A percentile compares a stretch with the other conserved stretches of the same genome.
Conservation (phyloP, 1,140 invertebrate species). For the Caenorhabditis inopinata region DNA sequence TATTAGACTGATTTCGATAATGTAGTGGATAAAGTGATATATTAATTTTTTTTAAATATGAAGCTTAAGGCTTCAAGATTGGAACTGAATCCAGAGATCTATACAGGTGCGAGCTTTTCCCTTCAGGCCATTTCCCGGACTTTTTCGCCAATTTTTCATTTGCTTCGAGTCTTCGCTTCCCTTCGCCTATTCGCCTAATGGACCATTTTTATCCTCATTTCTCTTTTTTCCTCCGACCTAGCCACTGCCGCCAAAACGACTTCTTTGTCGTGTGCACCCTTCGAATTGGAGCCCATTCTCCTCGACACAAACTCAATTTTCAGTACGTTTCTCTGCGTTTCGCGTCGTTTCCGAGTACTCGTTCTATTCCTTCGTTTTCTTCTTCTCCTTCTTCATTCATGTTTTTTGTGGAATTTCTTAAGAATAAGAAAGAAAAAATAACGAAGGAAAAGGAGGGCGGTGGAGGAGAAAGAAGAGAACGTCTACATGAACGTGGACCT, state of each 20-base stretch:
- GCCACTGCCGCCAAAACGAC: not conserved
- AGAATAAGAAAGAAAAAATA: not conserved
- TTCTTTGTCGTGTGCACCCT: not conserved
- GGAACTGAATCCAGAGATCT: too few species aligned
- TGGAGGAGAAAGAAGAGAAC: constrained; percentile 10
- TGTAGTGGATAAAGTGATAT: too few species aligned
- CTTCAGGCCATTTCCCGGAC: not conserved
- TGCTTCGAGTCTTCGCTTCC: not conserved
- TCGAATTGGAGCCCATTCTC: constrained; percentile 28
- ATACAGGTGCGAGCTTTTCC: too few species aligned
- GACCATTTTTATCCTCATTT: constrained; percentile 1
- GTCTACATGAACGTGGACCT: not conserved
- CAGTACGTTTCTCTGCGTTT: not conserved
- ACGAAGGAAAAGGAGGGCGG: constrained; percentile 14
- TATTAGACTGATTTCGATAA: too few species aligned
- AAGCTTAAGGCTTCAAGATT: too few species aligned
- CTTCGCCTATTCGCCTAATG: not conserved
- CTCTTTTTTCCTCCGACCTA: not conserved
- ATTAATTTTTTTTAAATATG: too few species aligned
- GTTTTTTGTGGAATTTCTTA: not conserved
- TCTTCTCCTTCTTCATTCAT: not conserved
- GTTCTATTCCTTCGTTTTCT: not conserved
- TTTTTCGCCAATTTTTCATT: not conserved
- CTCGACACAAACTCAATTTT: constrained; percentile 28
- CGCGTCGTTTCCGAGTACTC: not conserved